phyloP scores from a whole-genome alignment of 2,113 vertebrate genomes.

The Mohoua ochrocephala region DNA sequence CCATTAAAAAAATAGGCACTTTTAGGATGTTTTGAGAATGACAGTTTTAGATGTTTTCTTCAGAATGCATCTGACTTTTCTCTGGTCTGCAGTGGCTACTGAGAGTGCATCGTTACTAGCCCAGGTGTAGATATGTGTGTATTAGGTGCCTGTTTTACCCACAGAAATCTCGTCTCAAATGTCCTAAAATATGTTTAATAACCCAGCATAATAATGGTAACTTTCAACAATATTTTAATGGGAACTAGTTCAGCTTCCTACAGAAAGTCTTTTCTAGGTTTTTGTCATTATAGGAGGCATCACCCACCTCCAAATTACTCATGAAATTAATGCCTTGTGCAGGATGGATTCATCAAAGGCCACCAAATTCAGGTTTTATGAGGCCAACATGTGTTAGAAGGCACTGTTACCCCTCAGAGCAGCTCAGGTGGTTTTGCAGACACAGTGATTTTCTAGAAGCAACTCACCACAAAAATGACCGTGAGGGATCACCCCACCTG shows the following conservation, averaged over 20 bases:
- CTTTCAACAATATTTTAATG: background rate
- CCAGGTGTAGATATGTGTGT: background rate
- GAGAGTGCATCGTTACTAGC: background rate
- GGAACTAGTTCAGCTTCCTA: background rate
- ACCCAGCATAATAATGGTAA: background rate
- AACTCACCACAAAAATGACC: background rate
- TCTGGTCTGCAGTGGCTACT: background rate
- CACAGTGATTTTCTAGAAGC: background rate
- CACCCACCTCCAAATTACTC: background rate
- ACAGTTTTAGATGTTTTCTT: background rate
- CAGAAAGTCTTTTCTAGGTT: background rate
- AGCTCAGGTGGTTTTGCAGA: background rate
- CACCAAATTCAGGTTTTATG: background rate
- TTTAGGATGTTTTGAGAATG: background rate
- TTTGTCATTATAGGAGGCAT: background rate
- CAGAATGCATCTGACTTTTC: background rate
- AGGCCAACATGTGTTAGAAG: background rate
- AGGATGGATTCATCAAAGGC: background rate
- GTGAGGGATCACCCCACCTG: background rate
- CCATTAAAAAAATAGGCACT: background rate
- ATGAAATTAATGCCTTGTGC: background rate
- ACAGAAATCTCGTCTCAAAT: background rate
- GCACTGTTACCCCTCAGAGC: background rate
- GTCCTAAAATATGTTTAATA: background rate
- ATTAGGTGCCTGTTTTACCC: background rate